Conservation (phyloP, 2,888 invertebrate genomes). For the Lacanobia oleracea region DNA sequence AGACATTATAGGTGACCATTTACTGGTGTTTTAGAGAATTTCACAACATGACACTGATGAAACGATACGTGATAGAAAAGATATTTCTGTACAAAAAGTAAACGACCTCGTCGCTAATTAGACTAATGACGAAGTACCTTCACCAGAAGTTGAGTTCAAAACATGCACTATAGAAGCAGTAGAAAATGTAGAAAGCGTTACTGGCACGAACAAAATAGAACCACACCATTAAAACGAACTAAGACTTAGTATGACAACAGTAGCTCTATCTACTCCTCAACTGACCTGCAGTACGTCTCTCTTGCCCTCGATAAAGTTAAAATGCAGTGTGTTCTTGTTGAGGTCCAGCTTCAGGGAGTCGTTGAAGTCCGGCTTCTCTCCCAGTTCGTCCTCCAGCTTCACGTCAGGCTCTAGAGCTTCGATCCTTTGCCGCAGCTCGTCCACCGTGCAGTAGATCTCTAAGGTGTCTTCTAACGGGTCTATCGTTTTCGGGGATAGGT, state of each 20-base stretch:
- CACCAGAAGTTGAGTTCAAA: neutral
- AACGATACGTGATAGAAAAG: neutral
- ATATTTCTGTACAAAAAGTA: neutral
- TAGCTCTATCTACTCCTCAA: conserved; percentile 34
- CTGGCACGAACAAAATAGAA: conserved; percentile 28
- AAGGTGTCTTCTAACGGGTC: conserved; percentile 90
- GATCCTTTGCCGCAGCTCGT: conserved; percentile 91
- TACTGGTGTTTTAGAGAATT: neutral
- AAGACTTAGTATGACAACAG: conserved; percentile 33
- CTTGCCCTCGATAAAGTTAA: conserved; percentile 88
- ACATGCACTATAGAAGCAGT: conserved; percentile 13
- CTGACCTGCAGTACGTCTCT: conserved; percentile 85
- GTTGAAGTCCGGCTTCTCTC: conserved; percentile 69
- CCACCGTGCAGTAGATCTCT: conserved; percentile 93
- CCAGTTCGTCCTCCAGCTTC: conserved; percentile 71
- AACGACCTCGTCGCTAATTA: neutral
- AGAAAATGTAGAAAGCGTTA: conserved; percentile 23
- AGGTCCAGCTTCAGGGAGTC: conserved; percentile 73
- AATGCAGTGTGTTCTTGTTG: conserved; percentile 85
- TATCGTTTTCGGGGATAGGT: conserved; percentile 86
- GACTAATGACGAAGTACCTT: neutral
- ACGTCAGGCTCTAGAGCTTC: conserved; percentile 85
- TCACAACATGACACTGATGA: neutral
- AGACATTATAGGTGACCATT: neutral
- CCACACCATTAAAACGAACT: conserved; percentile 32